These are phyloP conservation scores for Tachysurus fulvidraco DNA, from an alignment of 2,113 vertebrate genomes.

Conservation along the genomic window DNA sequence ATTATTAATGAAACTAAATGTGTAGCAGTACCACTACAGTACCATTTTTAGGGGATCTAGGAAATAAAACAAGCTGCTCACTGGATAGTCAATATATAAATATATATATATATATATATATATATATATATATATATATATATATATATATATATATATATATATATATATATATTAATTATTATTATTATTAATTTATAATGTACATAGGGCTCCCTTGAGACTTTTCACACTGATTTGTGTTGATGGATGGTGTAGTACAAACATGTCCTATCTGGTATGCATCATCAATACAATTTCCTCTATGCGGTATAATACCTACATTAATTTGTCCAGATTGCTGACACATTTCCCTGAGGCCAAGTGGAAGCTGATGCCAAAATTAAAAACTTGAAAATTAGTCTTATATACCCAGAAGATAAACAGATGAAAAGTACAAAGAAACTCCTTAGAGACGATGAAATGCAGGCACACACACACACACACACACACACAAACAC, in stretches of 20 bases:
- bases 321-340: conserved; percentile 1
- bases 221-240: background rate
- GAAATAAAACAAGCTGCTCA: background rate
- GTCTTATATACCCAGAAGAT: conserved; percentile 20
- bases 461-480: conserved; percentile 19
- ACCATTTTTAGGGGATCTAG: background rate
- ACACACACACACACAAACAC: conserved; percentile 27
- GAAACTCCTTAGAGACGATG: conserved; percentile 41
- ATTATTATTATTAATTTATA: too few species aligned
- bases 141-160: too few species aligned
- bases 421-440: conserved; percentile 29
- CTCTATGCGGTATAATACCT: background rate
- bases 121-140: too few species aligned
- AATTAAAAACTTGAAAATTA: conserved; percentile 22
- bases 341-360: background rate
- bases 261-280: conserved; percentile 34
- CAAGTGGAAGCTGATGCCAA: conserved; percentile 23
- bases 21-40: background rate
- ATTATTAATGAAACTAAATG: background rate
- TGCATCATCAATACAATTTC: background rate
- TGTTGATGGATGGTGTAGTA: conserved; percentile 22
- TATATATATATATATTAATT: too few species aligned
- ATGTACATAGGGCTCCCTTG: background rate
- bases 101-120: too few species aligned
- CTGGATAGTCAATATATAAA: background rate